Conservation (phyloP, 2,797 vertebrate species). For the Podarcis siculus region DNA sequence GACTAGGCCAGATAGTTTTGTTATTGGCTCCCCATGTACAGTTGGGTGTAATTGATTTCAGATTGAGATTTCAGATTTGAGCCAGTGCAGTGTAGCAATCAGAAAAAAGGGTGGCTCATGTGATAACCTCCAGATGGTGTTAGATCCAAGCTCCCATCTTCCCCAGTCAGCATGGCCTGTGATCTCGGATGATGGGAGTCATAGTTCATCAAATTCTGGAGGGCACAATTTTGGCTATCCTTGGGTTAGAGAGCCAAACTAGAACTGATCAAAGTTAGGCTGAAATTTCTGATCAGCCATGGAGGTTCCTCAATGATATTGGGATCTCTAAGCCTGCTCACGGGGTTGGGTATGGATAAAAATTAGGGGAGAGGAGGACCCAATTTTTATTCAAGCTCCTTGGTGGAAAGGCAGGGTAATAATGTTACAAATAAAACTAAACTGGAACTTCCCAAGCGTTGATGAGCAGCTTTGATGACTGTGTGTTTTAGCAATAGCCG, state of each 20-base stretch:
- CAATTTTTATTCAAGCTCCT: background rate
- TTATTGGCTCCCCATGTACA: background rate
- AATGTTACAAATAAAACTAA: background rate
- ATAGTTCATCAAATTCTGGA: too few species aligned
- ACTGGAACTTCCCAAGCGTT: background rate
- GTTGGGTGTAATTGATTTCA: background rate
- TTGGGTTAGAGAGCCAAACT: background rate
- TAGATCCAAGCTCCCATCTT: too few species aligned
- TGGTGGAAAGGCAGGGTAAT: background rate
- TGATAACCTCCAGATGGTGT: too few species aligned
- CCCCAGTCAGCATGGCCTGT: too few species aligned
- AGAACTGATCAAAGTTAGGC: background rate
- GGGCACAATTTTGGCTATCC: too few species aligned
- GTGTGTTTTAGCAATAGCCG: too few species aligned
- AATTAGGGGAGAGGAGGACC: background rate
- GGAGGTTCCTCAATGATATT: background rate
- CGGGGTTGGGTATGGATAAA: background rate
- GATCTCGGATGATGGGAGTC: too few species aligned
- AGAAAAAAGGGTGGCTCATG: too few species aligned
- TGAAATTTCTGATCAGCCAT: background rate
- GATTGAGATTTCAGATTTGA: background rate
- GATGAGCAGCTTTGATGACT: background rate
- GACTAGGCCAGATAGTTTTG: background rate
- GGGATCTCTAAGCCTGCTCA: background rate
- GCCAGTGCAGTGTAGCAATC: background rate